Base-by-base conservation (phyloP, 2,113 vertebrate genomes). In the Trematocara zebra region DNA sequence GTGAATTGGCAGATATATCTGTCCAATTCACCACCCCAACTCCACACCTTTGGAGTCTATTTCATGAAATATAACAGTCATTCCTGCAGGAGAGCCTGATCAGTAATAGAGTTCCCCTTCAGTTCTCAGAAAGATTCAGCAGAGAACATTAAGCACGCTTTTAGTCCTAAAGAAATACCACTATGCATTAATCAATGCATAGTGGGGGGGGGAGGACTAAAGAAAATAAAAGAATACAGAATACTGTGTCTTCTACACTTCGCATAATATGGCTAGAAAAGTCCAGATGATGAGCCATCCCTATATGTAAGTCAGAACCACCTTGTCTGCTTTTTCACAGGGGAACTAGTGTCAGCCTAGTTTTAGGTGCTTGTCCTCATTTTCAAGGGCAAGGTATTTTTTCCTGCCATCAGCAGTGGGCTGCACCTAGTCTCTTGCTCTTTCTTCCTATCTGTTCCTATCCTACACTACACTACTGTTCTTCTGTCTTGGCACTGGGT, bases 381-480 rank as follows among this genome's bases (percentile, higher is more conserved):
- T 92, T 92, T 89, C 91, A 95, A 94, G 92, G 92, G 28, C 91
- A 87, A 87, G 23, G 18, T 82, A 7, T 44, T 80, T 78, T 83
- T 79, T 49, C 78, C 26, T 83, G 83, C 17, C 53, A 57, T 78
- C 74, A 85, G 74, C 81, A 72, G 54, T 79, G 85, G 40, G 80
- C 85, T 87, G 59, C 87, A 81, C 82, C 87, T 80, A 7, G 83
- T 51, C 76, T 78, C 28, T 54, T n/a, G 44, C 52, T 88, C 78
- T 78, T 64, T 76, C 61, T 74, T 83, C 64, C 89, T 49, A 31
- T 87, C 84, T 92, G 7, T 83, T 84, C 49, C 86, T 51, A 35
- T 81, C 83, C 83, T 11, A 33, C 82, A 74, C 64, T 51, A 57
- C 26, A 14, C 81, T n/a, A 82, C 84, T 81, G 53, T 80, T 85